phyloP scores from a whole-genome alignment of 2,797 vertebrate species.

The Poeciliopsis gracilis region DNA sequence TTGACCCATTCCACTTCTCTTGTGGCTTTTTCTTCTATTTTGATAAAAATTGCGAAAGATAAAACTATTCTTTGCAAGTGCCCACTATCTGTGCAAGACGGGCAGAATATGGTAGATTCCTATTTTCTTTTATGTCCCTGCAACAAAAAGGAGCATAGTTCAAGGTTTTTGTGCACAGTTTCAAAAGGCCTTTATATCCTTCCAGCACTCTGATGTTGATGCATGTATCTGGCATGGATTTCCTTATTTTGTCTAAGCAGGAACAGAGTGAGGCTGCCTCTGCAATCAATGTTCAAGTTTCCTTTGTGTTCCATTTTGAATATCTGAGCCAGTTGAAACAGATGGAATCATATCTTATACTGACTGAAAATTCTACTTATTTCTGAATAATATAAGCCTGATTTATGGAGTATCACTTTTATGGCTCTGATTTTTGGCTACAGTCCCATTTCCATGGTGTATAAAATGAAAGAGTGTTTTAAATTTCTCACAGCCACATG shows the following conservation, averaged over 20 bases:
- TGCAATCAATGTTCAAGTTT: constrained; percentile 11
- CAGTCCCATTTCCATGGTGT: neutral
- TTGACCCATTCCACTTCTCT: constrained; percentile 17
- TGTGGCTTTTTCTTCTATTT: constrained; percentile 24
- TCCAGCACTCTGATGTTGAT: constrained; percentile 22
- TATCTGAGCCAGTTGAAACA: constrained; percentile 38
- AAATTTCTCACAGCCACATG: neutral
- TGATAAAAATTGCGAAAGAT: constrained; percentile 39
- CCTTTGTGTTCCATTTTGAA: constrained; percentile 19
- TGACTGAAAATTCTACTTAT: constrained; percentile 13
- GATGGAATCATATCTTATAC: constrained; percentile 34
- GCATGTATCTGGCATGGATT: constrained; percentile 33
- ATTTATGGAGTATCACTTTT: constrained; percentile 12
- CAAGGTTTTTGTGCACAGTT: constrained; percentile 22
- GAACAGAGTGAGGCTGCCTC: neutral
- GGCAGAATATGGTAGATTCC: neutral
- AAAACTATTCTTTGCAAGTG: constrained; percentile 13
- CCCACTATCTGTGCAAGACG: constrained; percentile 2
- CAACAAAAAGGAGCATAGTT: constrained; percentile 11
- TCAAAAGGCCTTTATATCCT: constrained; percentile 2
- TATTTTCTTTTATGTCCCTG: constrained; percentile 15
- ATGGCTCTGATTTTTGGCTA: constrained; percentile 12
- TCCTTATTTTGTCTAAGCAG: constrained; percentile 3
- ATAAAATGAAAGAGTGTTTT: neutral
- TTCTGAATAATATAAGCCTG: constrained; percentile 12